phyloP scores from a whole-genome alignment of 2,888 invertebrate genomes.

The Lasioglossum oenotherae region DNA sequence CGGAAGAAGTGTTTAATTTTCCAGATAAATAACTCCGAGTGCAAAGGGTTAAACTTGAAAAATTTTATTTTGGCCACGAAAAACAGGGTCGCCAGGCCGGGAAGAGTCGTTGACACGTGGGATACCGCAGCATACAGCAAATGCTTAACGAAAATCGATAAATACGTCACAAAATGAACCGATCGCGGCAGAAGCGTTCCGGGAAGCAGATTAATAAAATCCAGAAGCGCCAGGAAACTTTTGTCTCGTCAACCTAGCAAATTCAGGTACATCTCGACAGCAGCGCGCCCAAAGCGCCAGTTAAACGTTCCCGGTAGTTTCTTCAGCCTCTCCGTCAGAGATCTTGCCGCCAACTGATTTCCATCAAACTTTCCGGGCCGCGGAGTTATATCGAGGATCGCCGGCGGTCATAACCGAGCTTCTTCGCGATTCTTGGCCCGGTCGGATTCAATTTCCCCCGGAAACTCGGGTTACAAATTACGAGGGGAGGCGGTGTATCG shows the following conservation, averaged over 20 bases:
- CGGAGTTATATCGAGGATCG: slow-evolving; percentile 49
- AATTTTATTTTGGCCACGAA: too few species aligned
- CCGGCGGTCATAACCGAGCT: slow-evolving; percentile 37
- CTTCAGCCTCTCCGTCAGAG: background rate
- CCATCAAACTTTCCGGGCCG: slow-evolving; percentile 45
- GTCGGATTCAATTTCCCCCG: slow-evolving; percentile 38
- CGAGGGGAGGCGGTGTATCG: background rate
- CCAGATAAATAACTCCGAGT: too few species aligned
- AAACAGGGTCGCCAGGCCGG: too few species aligned
- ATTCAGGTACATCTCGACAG: background rate
- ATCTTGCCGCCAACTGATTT: slow-evolving; percentile 28
- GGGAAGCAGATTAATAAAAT: background rate
- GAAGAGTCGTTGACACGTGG: background rate
- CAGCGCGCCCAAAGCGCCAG: background rate
- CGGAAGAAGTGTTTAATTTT: too few species aligned
- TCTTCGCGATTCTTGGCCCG: slow-evolving; percentile 14
- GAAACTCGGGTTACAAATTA: slow-evolving; percentile 36
- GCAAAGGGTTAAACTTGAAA: too few species aligned
- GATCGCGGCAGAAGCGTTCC: too few species aligned
- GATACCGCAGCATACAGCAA: background rate
- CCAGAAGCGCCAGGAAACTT: background rate
- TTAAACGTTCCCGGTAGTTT: slow-evolving; percentile 35
- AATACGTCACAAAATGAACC: too few species aligned
- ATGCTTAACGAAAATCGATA: too few species aligned
- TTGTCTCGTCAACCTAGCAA: background rate